These are phyloP conservation scores for Elephas maximus DNA, from an alignment of 2,113 vertebrate species.

Conservation along the genomic window DNA sequence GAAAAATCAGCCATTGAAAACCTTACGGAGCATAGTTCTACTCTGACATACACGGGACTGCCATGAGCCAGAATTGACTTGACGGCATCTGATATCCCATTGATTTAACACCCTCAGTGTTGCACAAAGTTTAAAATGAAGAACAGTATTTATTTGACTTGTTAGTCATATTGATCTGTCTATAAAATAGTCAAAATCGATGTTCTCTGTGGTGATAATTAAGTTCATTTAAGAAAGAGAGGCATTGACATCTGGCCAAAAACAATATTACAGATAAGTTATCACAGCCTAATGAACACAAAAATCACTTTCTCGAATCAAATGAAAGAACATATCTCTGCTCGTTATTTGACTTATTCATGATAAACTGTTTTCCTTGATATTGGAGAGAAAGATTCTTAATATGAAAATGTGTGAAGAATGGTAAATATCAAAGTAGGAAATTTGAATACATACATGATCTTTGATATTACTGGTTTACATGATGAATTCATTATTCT, in stretches of 20 bases:
- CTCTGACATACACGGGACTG: background rate
- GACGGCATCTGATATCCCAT: background rate
- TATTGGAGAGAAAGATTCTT: background rate
- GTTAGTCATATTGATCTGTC: slow-evolving; percentile 75
- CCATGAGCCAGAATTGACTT: background rate
- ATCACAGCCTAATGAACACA: background rate
- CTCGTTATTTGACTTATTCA: background rate
- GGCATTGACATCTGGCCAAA: background rate
- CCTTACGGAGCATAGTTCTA: background rate
- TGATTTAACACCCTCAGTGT: slow-evolving; percentile 1
- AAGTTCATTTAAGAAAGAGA: slow-evolving; percentile 71
- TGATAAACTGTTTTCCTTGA: background rate
- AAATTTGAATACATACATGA: background rate
- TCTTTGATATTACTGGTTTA: background rate
- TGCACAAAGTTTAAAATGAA: slow-evolving; percentile 70
- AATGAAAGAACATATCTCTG: background rate
- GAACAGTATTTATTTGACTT: slow-evolving; percentile 78
- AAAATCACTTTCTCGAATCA: background rate
- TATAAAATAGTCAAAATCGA: slow-evolving; percentile 77
- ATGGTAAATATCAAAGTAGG: background rate
- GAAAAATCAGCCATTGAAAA: background rate
- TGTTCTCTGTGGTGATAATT: slow-evolving; percentile 70
- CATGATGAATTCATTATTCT: background rate
- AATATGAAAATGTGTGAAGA: background rate
- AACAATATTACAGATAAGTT: slow-evolving; percentile 4